phyloP scores from a whole-genome alignment of 2,797 vertebrate species.

The Epinephelus awoara region DNA sequence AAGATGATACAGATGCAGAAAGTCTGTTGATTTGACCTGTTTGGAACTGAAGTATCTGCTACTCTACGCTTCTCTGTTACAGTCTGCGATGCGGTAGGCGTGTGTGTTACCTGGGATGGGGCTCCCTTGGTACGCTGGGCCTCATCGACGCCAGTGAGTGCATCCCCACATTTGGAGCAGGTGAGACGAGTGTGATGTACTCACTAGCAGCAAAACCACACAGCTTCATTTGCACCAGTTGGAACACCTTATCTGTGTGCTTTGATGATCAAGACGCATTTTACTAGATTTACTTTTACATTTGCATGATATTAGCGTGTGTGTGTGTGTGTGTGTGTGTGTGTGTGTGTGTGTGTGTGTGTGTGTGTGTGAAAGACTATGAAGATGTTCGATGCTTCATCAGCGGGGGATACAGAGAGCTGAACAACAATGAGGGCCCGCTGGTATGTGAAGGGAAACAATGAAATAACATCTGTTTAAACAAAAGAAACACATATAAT shows the following conservation, averaged over 20 bases:
- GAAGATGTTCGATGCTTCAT: slow-evolving; percentile 85
- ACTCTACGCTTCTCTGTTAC: not conserved
- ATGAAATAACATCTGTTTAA: slow-evolving; percentile 2
- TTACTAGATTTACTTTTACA: not conserved
- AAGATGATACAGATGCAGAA: not conserved
- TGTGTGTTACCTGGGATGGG: slow-evolving; percentile 88
- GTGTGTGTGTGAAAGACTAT: slow-evolving; percentile 74
- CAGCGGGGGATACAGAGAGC: slow-evolving; percentile 81
- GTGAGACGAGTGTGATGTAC: slow-evolving; percentile 59
- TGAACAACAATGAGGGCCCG: slow-evolving; percentile 85
- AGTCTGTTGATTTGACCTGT: no score
- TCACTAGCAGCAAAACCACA: not conserved
- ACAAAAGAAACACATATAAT: slow-evolving; percentile 18
- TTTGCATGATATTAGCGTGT: not conserved
- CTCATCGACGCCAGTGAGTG: slow-evolving; percentile 89
- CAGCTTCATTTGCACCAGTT: not conserved
- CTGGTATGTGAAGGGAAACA: slow-evolving; percentile 72
- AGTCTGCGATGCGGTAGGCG: slow-evolving; percentile 81
- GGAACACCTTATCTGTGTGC: not conserved
- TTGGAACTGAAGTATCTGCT: no score
- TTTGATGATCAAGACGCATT: not conserved
- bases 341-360: slow-evolving; percentile 25
- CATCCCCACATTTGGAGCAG: slow-evolving; percentile 86
- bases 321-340: slow-evolving; percentile 18
- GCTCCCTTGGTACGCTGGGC: slow-evolving; percentile 81